Base-by-base conservation (phyloP, 2,113 vertebrate species). In the Myotis davidii region DNA sequence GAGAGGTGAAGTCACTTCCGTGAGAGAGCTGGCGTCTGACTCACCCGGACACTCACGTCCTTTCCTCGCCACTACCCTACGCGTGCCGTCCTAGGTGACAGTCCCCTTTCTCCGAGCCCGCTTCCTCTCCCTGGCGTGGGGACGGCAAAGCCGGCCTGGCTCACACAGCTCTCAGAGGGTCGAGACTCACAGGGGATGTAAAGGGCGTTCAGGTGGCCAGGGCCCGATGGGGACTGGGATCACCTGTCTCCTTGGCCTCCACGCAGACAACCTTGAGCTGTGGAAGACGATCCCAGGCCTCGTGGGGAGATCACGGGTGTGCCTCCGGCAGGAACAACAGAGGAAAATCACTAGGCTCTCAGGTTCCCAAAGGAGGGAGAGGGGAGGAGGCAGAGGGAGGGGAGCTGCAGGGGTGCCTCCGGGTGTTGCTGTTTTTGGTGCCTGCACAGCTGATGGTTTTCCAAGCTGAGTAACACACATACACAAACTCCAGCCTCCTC, bases 341-440 rank as follows among this genome's bases (percentile, higher is more conserved):
- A 97, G 97, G 92, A 96, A 94, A 94, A 97, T 95, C 85, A 96
- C 96, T 18, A 39, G 92, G 67, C 72, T 34, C 67, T 88, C n/a
- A 48, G 37, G 70, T n/a, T 42, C 84, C 48, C 67, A 32, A 76
- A 59, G 72, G 85, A 85, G 54, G 45, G 20, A 54, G 42, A 83
- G 70, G 25, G 76, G 45, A 50, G 65, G 25, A 83, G 67, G 67
- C 34, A 7, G 79, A 39, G n/a, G 67, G 69, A 27, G 67, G 76
- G 59, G 83, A 54, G 59, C 65, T 4, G 3, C n/a, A 37, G 70
- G 37, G 74, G 69, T 37, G n/a, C 37, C 81, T 70, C 5, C 94
- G 96, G 98, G 97, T 95, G 98, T 98, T 98, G 97, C 97, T 95
- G 97, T 97, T 97, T 97, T 97, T 96, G 98, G 97, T 97, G 96